Evolutionary conservation across 2,888 invertebrate species (phyloP), one percentile per base, ranked within the genome.

Genomic region (Boloria selene): DNA sequence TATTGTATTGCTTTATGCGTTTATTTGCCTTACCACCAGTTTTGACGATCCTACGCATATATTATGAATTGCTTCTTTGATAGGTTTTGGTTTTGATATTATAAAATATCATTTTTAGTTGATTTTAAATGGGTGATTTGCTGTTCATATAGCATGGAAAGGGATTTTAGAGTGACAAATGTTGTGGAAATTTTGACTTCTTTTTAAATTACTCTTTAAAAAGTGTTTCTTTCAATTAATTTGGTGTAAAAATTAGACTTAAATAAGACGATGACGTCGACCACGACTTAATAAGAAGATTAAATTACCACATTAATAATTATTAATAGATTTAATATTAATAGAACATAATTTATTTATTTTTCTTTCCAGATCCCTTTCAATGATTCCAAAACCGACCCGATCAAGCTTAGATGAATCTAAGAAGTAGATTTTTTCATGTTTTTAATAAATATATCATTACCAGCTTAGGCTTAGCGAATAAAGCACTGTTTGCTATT

Each of bases 321-420:
- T 38, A 61, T 22, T 17, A 10, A n/a, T n/a, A n/a, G n/a, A n/a
- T n/a, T n/a, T n/a, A n/a, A n/a, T n/a, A n/a, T n/a, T n/a, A n/a
- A n/a, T n/a, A n/a, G n/a, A n/a, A n/a, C 59, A 55, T 60, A 1
- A 65, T 31, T 14, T 26, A 51, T 18, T n/a, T n/a, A n/a, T 58
- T 63, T 70, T 69, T 78, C 51, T 78, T 90, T 88, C 62, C 90
- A 92, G 91, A 82, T 92, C 92, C 38, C 82, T 92, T 38, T 86
- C 90, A 47, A 88, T 86, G 87, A 79, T 91, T 55, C 84, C 90
- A 3, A 91, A 88, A 76, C 88, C 91, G 61, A 86, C 90, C 68
- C 85, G 84, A 66, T 84, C 88, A 67, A 88, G 88, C 72, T 73
- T 88, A 68, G 89, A 90, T 64, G 88, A 86, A 59, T 65, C 77